These are phyloP conservation scores for Schlechtendalia chinensis DNA, from an alignment of 1,140 invertebrate genomes.

Conservation along the genomic window DNA sequence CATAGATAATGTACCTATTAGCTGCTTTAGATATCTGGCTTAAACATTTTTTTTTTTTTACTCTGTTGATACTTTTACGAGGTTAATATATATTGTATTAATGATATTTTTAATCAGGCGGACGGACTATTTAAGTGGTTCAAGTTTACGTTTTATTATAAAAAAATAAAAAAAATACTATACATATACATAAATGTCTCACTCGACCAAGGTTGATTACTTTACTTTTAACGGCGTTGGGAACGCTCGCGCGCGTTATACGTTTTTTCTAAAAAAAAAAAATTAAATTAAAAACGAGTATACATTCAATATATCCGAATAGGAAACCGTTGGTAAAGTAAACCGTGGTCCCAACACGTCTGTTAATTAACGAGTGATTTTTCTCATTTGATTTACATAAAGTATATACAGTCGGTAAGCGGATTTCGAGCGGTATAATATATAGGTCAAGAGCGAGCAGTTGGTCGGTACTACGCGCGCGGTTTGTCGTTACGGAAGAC, in stretches of 20 bases:
- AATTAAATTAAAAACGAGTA: too few species aligned
- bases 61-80: neutral
- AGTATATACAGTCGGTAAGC: neutral
- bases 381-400: neutral
- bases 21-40: too few species aligned
- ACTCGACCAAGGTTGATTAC: constrained; percentile 23
- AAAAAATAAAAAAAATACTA: too few species aligned
- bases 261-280: too few species aligned
- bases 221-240: neutral
- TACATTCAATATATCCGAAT: too few species aligned
- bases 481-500: too few species aligned
- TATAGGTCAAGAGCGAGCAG: too few species aligned
- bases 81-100: neutral
- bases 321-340: too few species aligned
- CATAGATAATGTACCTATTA: too few species aligned
- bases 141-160: neutral
- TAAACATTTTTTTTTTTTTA: too few species aligned
- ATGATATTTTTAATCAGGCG: constrained; percentile 5
- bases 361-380: neutral
- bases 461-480: too few species aligned
- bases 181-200: neutral
- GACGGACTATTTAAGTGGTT: neutral
- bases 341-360: neutral
- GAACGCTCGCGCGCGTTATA: neutral
- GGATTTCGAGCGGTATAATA: neutral